Evolutionary conservation across 1,140 invertebrate genomes (phyloP), one percentile per base, ranked within the genome.

Genomic region (Atta texana): DNA sequence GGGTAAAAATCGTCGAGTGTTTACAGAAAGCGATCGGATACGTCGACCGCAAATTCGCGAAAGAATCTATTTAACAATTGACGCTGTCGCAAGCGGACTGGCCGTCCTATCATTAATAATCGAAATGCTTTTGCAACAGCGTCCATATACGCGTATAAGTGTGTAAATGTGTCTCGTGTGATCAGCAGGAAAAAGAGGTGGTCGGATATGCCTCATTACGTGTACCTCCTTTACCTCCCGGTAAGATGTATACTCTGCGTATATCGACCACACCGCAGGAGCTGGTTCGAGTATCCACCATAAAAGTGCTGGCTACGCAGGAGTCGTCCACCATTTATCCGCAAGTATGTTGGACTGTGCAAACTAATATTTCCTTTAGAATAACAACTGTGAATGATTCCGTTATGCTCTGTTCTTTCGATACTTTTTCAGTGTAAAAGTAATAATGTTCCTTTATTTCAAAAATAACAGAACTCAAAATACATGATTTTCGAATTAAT

Each of bases 301-400:
- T 95, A 1, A 95, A 94, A 89, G 92, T 95, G 5, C 76, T 95
- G 6, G 95, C 94, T 0, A 93, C 92, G 0, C 93, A 95, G 66
- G 94, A 94, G 75, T 93, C 92, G 49, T 92, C 94, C 0, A 80
- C 92, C 5, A 89, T 92, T 85, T 94, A 94, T 91, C 94, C 93
- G 75, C 93, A 94, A 80, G 94, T 95, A 87, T 64, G 84, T 87
- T 51, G 18, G 10, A 71, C 16, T 21, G 12, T 21, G 74, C 24
- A 21, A 66, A 91, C 63, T 86, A 34, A 88, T 77, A 28, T 84
- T 24, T 16, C 3, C 34, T 64, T 44, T 28, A 12, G 39, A 10
- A 63, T 12, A 78, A 68, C 18, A 4, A 64, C n/a, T 34, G 57
- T 21, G 10, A 24, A 16, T 28, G 21, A 76, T 61, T 55, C 18